Evolutionary conservation across 2,888 invertebrate genomes (phyloP), one percentile per base, ranked within the genome.

Genomic region (Romanomermis culicivorax): DNA sequence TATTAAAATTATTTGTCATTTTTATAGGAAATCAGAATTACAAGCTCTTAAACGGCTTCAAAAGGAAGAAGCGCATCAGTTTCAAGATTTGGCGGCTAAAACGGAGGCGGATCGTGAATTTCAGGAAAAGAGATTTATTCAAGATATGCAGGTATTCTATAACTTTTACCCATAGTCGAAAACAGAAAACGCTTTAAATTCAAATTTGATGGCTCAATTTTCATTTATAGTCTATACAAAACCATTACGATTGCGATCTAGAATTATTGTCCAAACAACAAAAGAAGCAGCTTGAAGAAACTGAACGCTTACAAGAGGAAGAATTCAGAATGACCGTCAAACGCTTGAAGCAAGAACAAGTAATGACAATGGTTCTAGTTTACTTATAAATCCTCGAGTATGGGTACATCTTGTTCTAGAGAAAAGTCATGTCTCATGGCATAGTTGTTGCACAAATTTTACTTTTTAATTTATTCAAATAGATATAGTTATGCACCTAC

Each of bases 11-110:
- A n/a, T n/a, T n/a, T n/a, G n/a, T n/a, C n/a, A n/a, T n/a, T 50
- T 49, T 50, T 65, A 43, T 63, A 76, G 76, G 65, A 95, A 95
- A 67, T 91, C 91, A 69, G 95, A 97, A 72, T 73, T 97, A 58
- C 77, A 95, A 2, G 97, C 97, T 74, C 77, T 97, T 66, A 95
- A 95, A 74, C 80, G 93, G 78, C 76, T 99, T 63, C 97, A 97
- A 74, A 93, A 97, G 66, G 84, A 85, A 72, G 97, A 97, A 71
- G 91, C 93, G 72, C 91, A 95, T 67, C 93, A 97, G 73, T 89
- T 91, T 74, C 91, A 91, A 70, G 91, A 93, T 72, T 76, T 97
- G 59, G 80, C 84, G 63, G 78, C 83, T 54, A 89, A 93, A 71
- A 84, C 86, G 68, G 78, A 80, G 65, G 77, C 82, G 64, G 79